phyloP scores from a whole-genome alignment of 2,113 vertebrate genomes.

The Xiphophorus hellerii region DNA sequence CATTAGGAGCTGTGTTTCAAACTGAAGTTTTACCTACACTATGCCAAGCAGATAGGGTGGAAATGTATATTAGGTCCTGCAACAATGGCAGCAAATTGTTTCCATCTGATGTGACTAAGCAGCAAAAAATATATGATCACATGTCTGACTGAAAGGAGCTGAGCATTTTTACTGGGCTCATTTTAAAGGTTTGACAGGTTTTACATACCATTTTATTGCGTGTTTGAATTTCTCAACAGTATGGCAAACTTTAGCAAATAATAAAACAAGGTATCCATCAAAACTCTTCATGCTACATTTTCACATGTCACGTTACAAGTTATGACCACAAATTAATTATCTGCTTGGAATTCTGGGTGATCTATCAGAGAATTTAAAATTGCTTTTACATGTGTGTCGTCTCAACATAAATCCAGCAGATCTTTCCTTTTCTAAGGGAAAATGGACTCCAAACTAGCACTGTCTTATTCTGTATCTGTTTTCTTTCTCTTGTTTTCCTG shows the following conservation, averaged over 20 bases:
- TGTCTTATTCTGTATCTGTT: not conserved
- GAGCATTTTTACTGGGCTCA: not conserved
- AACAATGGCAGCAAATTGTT: not conserved
- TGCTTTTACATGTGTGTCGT: not conserved
- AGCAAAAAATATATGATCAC: not conserved
- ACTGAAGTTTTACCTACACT: not conserved
- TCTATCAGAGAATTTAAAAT: not conserved
- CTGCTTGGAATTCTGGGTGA: not conserved
- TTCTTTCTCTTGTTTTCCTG: not conserved
- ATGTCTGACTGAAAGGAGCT: not conserved
- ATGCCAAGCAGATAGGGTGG: not conserved
- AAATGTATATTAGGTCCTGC: not conserved
- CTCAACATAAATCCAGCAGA: not conserved
- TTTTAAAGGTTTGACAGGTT: not conserved
- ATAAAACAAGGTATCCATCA: not conserved
- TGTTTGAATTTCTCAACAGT: not conserved
- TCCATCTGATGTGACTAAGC: not conserved
- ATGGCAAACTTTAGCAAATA: not conserved
- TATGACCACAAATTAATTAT: not conserved
- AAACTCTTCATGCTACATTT: not conserved
- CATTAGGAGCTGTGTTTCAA: constrained; percentile 6
- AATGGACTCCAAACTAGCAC: not conserved
- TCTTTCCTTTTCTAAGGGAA: not conserved
- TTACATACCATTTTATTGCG: not conserved
- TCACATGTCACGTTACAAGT: not conserved